Percentiles rank a stretch among this genome's conserved stretches.
phyloP scores from a whole-genome alignment of 1,140 invertebrate species.

The Patella vulgata region DNA sequence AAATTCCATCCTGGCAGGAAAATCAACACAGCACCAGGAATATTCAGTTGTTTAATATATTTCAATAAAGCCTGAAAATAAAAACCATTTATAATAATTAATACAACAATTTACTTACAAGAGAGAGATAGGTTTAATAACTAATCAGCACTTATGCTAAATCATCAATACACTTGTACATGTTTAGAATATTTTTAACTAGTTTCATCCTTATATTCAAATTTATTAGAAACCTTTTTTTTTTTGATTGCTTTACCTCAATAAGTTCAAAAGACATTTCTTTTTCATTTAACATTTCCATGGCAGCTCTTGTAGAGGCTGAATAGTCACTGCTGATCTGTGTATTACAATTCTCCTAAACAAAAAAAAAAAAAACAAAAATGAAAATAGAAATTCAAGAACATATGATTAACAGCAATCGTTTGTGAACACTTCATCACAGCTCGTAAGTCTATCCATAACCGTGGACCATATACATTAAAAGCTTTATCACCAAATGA shows the following conservation, averaged over 20 bases:
- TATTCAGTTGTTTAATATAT: slow-evolving; percentile 78
- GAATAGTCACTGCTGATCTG: slow-evolving; percentile 64
- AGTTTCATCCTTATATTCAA: too few species aligned
- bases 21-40: slow-evolving; percentile 73
- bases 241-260: too few species aligned
- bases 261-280: slow-evolving; percentile 93
- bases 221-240: too few species aligned
- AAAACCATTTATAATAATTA: background rate
- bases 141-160: background rate
- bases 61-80: slow-evolving; percentile 73
- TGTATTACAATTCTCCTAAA: slow-evolving; percentile 66
- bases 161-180: background rate
- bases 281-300: slow-evolving; percentile 85
- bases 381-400: too few species aligned
- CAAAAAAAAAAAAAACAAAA: too few species aligned
- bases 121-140: slow-evolving; percentile 1
- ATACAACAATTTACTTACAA: background rate
- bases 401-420: background rate
- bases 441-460: too few species aligned
- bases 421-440: background rate
- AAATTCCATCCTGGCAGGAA: slow-evolving; percentile 71
- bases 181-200: too few species aligned
- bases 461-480: too few species aligned
- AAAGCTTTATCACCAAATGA: too few species aligned
- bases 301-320: slow-evolving; percentile 74